Conservation (phyloP, 53 echinoderm and acorn worm species). For the Antedon mediterranea region DNA sequence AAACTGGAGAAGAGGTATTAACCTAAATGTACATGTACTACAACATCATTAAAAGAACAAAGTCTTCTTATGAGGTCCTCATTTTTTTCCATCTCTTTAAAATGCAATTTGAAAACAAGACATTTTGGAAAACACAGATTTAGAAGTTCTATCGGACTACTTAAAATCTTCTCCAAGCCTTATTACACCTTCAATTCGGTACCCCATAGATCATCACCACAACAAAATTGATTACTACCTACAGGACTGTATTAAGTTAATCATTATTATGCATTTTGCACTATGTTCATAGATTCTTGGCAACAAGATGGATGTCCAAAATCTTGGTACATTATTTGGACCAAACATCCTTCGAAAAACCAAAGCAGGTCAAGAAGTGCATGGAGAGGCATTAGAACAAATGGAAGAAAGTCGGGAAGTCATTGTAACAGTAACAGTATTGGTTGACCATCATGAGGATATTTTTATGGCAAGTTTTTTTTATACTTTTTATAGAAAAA, state of each 20-base stretch:
- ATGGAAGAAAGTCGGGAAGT: constrained; percentile 71
- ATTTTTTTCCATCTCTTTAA: not conserved
- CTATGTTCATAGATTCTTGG: constrained; percentile 74
- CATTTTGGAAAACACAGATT: too few species aligned
- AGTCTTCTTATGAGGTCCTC: not conserved
- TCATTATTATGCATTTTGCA: too few species aligned
- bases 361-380: constrained; percentile 48
- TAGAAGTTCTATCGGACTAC: too few species aligned
- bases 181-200: too few species aligned
- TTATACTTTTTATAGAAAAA: too few species aligned
- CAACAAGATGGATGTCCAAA: constrained; percentile 91
- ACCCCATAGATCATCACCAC: too few species aligned
- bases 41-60: not conserved
- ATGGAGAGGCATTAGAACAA: constrained; percentile 27
- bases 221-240: too few species aligned
- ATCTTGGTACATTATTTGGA: constrained; percentile 79
- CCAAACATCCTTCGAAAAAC: constrained; percentile 86
- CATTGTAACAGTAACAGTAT: constrained; percentile 36
- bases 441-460: constrained; percentile 43
- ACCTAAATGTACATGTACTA: too few species aligned
- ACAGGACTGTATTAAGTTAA: too few species aligned
- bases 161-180: too few species aligned
- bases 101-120: not conserved
- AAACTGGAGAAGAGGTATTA: constrained; percentile 54
- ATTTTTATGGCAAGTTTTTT: constrained; percentile 58